Percentiles rank a stretch among this genome's conserved stretches.
phyloP scores from a whole-genome alignment of 2,797 vertebrate genomes.

The Paramormyrops hopkinsi region DNA sequence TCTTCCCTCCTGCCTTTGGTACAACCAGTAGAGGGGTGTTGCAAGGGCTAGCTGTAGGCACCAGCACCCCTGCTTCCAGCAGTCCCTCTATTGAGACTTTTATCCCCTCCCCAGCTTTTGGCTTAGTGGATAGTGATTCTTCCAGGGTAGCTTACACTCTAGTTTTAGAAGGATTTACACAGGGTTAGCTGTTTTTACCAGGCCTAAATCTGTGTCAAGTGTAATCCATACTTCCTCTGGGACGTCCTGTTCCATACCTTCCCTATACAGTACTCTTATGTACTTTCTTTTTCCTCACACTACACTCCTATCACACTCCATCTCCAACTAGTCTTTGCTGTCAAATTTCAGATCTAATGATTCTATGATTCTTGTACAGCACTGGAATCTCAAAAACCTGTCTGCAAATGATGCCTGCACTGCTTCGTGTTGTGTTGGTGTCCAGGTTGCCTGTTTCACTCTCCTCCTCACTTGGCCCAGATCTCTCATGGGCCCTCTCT shows the following conservation, averaged over 20 bases:
- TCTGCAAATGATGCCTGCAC: too few species aligned
- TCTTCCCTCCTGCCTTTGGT: neutral
- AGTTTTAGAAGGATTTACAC: neutral
- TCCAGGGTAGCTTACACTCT: neutral
- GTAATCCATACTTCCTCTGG: neutral
- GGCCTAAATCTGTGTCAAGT: neutral
- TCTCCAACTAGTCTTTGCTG: too few species aligned
- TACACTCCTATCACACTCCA: too few species aligned
- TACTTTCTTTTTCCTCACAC: too few species aligned
- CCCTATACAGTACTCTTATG: too few species aligned
- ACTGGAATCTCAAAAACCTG: too few species aligned
- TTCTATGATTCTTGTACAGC: too few species aligned
- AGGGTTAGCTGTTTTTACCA: neutral
- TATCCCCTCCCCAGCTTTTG: neutral
- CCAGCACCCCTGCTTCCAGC: neutral
- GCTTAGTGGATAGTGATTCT: neutral
- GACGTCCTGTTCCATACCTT: neutral
- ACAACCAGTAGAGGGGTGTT: slow-evolving; percentile 22
- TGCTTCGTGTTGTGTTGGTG: too few species aligned
- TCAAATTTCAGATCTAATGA: too few species aligned
- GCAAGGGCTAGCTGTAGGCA: neutral
- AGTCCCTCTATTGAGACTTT: neutral
- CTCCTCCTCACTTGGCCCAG: too few species aligned
- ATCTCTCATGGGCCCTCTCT: too few species aligned
- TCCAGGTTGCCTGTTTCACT: too few species aligned